These are phyloP conservation scores for Sciurus vulgaris DNA, from an alignment of 2,797 vertebrate species.

Conservation along the genomic window DNA sequence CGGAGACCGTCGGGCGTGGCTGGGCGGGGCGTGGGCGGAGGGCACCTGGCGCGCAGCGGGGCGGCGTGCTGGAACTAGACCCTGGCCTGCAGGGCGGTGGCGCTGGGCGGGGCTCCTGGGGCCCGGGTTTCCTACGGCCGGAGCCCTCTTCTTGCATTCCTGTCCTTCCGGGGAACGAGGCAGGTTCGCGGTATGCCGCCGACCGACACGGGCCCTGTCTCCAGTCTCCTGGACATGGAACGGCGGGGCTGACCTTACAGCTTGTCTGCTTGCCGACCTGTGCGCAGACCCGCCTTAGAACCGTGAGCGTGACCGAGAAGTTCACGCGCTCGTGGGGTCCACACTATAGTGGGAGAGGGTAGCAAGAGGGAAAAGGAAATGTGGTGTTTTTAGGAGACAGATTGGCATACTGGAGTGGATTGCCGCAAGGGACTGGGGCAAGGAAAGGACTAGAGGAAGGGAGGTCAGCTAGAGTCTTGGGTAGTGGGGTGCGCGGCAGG, in stretches of 20 bases:
- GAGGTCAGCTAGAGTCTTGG: neutral
- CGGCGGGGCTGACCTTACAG: neutral
- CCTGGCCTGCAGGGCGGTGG: too few relatives aligned
- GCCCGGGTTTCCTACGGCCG: neutral
- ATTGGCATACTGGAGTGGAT: neutral
- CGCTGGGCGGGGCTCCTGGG: too few relatives aligned
- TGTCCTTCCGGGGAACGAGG: neutral
- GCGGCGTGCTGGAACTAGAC: too few relatives aligned
- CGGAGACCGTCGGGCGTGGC: neutral
- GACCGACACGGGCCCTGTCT: neutral
- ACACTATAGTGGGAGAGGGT: neutral
- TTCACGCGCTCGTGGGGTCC: neutral
- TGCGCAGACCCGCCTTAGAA: neutral
- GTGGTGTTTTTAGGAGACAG: neutral
- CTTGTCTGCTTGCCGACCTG: neutral
- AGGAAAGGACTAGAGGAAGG: neutral
- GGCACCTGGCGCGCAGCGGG: fast-evolving
- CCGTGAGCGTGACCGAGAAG: neutral
- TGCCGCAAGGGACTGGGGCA: neutral
- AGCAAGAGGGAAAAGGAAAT: neutral
- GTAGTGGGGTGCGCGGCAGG: neutral
- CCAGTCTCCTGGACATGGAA: neutral
- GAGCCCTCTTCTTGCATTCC: neutral
- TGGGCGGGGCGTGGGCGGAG: too few relatives aligned
- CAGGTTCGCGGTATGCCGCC: neutral